Evolutionary conservation across 2,888 invertebrate species (phyloP).

Genomic region (Cephus spinipes): DNA sequence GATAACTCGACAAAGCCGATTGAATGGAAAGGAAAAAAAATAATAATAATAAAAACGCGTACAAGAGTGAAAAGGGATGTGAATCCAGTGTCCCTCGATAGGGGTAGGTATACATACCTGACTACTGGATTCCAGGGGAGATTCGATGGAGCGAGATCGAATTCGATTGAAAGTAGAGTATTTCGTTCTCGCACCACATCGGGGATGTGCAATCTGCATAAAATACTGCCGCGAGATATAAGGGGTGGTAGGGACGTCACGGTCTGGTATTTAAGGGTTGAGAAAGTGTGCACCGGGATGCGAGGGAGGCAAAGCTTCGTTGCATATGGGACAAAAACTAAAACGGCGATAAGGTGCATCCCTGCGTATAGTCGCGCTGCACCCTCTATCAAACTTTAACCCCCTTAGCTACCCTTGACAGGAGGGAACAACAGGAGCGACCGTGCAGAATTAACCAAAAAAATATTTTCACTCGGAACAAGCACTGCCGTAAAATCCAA

Average conservation of each 20-base stretch:
- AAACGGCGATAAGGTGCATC: conserved; percentile 3
- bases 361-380: background rate
- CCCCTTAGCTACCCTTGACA: background rate
- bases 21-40: background rate
- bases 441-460: background rate
- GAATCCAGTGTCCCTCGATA: background rate
- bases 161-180: background rate
- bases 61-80: background rate
- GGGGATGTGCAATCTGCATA: background rate
- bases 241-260: background rate
- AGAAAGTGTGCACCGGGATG: background rate
- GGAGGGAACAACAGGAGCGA: background rate
- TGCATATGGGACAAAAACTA: background rate
- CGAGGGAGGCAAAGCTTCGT: background rate
- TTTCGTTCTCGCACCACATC: background rate
- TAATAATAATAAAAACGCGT: background rate
- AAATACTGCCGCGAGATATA: conserved; percentile 1
- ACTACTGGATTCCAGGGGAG: background rate
- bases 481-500: background rate
- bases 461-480: background rate
- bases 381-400: conserved; percentile 1
- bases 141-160: background rate
- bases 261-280: background rate
- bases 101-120: background rate
- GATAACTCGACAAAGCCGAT: conserved; percentile 47